Percentiles rank a stretch among this genome's conserved stretches.
These are phyloP conservation scores for Antheraea assamensis DNA, from an alignment of 2,888 invertebrate genomes.

Conservation along the genomic window DNA sequence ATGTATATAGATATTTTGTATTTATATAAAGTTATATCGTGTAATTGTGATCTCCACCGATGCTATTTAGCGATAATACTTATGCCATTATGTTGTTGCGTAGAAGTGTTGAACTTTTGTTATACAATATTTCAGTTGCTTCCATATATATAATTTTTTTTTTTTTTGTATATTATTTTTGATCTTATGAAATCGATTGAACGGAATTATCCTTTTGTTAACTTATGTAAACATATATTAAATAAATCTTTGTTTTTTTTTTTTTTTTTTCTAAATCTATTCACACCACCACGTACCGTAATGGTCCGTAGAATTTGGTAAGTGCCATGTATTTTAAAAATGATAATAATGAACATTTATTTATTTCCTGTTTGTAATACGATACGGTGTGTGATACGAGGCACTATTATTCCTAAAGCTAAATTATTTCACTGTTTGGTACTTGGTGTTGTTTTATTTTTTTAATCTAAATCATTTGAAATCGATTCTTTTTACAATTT, in stretches of 20 bases:
- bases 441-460: slow-evolving; percentile 75
- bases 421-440: slow-evolving; percentile 72
- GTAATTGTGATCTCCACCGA: slow-evolving; percentile 83
- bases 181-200: slow-evolving; percentile 66
- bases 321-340: slow-evolving; percentile 79
- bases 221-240: slow-evolving; percentile 37
- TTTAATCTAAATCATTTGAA: slow-evolving; percentile 57
- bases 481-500: slow-evolving; percentile 30
- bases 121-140: slow-evolving; percentile 67
- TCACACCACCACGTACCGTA: slow-evolving; percentile 71
- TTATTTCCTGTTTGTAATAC: slow-evolving; percentile 68
- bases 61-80: slow-evolving; percentile 77
- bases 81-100: slow-evolving; percentile 78
- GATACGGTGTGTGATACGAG: slow-evolving; percentile 49
- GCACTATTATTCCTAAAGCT: slow-evolving; percentile 66
- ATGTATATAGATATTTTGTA: slow-evolving; percentile 82
- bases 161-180: slow-evolving; percentile 59
- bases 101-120: slow-evolving; percentile 56
- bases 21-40: slow-evolving; percentile 78
- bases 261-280: slow-evolving; percentile 23
- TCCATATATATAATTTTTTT: slow-evolving; percentile 77
- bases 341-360: slow-evolving; percentile 45
- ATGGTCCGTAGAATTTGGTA: slow-evolving; percentile 70
- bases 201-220: slow-evolving; percentile 64
- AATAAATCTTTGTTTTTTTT: slow-evolving; percentile 41